These are phyloP conservation scores for Conopomorpha cramerella DNA, from an alignment of 1,140 invertebrate genomes.

Conservation along the genomic window DNA sequence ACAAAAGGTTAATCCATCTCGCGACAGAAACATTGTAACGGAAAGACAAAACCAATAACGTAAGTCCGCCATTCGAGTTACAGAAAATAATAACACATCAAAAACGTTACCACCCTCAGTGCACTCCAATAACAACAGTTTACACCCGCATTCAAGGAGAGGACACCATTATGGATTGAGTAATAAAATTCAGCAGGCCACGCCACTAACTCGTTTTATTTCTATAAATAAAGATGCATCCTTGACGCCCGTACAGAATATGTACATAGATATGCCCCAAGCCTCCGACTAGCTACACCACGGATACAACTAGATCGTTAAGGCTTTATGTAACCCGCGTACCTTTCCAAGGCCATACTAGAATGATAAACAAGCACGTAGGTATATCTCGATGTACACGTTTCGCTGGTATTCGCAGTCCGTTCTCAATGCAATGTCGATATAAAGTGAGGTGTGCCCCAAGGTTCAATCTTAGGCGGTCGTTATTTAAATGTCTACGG, in stretches of 20 bases:
- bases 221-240: conserved; percentile 19
- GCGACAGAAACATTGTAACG: too few relatives aligned
- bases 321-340: neutral
- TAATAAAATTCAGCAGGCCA: too few relatives aligned
- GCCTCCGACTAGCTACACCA: conserved; percentile 11
- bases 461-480: neutral
- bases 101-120: too few relatives aligned
- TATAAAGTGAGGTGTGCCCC: neutral
- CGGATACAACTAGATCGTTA: neutral
- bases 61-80: neutral
- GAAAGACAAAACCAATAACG: neutral
- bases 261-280: conserved; percentile 13
- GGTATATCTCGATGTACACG: too few relatives aligned
- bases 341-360: neutral
- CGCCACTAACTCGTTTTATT: too few relatives aligned
- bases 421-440: neutral
- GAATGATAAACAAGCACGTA: neutral
- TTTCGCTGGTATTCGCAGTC: neutral
- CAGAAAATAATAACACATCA: neutral
- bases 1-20: too few relatives aligned
- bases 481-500: neutral
- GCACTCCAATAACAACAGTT: too few relatives aligned
- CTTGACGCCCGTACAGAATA: conserved; percentile 14
- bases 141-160: neutral
- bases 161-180: neutral